Conservation (phyloP, 2,113 vertebrate genomes). For the Helogale parvula region DNA sequence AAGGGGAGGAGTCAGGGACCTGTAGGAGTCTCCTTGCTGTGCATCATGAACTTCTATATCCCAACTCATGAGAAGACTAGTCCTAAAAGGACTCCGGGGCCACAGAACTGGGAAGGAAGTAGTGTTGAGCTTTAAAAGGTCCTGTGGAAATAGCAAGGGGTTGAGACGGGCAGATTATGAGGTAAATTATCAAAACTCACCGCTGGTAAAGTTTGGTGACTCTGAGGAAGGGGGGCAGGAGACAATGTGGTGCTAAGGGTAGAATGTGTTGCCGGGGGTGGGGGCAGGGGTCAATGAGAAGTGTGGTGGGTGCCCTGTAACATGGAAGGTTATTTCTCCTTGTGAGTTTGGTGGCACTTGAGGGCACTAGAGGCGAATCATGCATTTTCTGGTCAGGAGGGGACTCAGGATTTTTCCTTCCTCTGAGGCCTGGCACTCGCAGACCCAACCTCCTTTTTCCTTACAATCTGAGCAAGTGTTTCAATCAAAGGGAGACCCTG, state of each 20-base stretch:
- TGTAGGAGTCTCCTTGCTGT: neutral
- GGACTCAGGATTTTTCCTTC: neutral
- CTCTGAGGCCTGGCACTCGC: neutral
- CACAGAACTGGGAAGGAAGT: neutral
- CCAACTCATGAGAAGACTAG: neutral
- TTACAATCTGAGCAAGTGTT: neutral
- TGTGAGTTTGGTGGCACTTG: neutral
- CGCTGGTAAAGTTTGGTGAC: neutral
- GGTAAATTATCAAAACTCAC: neutral
- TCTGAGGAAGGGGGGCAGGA: neutral
- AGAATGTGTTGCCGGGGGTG: neutral
- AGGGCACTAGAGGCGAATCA: neutral
- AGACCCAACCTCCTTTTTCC: neutral
- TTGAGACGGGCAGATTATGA: neutral
- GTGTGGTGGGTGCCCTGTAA: fast-evolving
- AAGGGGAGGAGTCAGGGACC: neutral
- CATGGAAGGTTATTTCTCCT: neutral
- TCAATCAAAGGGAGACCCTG: neutral
- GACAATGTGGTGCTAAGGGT: neutral
- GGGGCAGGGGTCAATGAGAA: neutral
- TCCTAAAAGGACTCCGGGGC: neutral
- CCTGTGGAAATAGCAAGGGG: neutral
- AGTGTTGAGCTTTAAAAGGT: neutral
- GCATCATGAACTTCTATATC: neutral
- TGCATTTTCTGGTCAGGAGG: neutral